These are phyloP conservation scores for Oscheius sp. DNA, from an alignment of 2,888 invertebrate genomes.

Conservation along the genomic window DNA sequence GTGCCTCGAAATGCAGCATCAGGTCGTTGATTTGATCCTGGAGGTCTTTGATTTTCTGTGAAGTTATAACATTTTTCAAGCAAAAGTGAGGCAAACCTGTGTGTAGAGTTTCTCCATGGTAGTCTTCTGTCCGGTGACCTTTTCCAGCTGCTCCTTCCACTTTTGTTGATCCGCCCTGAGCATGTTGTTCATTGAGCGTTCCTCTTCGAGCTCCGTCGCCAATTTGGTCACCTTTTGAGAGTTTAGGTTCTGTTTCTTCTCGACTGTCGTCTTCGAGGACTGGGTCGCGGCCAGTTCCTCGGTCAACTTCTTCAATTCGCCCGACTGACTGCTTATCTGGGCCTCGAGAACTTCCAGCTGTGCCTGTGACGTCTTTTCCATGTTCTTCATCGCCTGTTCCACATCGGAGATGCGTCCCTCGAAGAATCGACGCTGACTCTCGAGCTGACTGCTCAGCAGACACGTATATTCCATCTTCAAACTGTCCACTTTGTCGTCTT, in stretches of 20 bases:
- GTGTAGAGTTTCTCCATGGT: constrained; percentile 71
- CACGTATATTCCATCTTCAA: constrained; percentile 96
- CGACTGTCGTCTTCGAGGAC: constrained; percentile 75
- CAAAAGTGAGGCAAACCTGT: not conserved
- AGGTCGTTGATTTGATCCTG: constrained; percentile 93
- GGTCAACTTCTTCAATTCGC: constrained; percentile 47
- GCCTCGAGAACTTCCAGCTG: constrained; percentile 71
- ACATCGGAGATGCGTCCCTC: constrained; percentile 48
- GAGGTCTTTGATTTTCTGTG: constrained; percentile 82
- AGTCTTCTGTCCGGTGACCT: constrained; percentile 74
- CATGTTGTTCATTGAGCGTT: constrained; percentile 80
- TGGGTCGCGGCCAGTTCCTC: constrained; percentile 47
- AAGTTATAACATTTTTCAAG: not conserved
- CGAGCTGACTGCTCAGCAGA: constrained; percentile 91
- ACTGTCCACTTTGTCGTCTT: constrained; percentile 88
- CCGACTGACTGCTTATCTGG: not conserved
- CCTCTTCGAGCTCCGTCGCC: constrained; percentile 62
- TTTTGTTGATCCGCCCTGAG: constrained; percentile 83
- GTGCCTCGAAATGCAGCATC: constrained; percentile 95
- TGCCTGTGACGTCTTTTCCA: constrained; percentile 73
- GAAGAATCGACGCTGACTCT: constrained; percentile 90
- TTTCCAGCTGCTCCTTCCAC: constrained; percentile 78
- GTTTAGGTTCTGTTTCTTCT: constrained; percentile 79
- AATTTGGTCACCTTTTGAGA: constrained; percentile 82
- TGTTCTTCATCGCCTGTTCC: constrained; percentile 82